These are phyloP conservation scores for Hoplodrina ambigua DNA, from an alignment of 2,888 invertebrate genomes.

Conservation along the genomic window DNA sequence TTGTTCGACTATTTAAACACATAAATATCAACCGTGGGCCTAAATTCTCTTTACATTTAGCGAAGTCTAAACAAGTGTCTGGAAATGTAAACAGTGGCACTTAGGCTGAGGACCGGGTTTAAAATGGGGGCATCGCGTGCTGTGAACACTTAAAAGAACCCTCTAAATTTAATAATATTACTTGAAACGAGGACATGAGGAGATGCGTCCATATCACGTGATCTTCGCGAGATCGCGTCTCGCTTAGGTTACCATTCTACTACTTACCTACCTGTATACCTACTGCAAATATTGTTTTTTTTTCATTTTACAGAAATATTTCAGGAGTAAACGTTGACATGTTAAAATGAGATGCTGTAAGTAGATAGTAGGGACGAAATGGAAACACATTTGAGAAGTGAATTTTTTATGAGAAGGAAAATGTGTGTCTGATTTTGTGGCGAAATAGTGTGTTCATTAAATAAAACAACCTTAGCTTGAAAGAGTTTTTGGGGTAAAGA, in stretches of 20 bases:
- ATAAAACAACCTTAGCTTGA: neutral
- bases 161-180: slow-evolving; percentile 58
- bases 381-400: slow-evolving; percentile 3
- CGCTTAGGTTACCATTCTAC: neutral
- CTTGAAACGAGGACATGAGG: slow-evolving; percentile 49
- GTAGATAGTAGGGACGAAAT: neutral
- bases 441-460: neutral
- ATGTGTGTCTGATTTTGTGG: slow-evolving; percentile 5
- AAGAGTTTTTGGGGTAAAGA: no score
- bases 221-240: slow-evolving; percentile 35
- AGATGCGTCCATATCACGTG: slow-evolving; percentile 47
- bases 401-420: slow-evolving; percentile 8
- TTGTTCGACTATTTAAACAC: slow-evolving; percentile 36
- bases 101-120: slow-evolving; percentile 38
- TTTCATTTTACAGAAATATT: slow-evolving; percentile 40
- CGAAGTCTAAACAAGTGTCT: slow-evolving; percentile 45
- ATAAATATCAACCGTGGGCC: slow-evolving; percentile 22
- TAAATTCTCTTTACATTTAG: slow-evolving; percentile 38
- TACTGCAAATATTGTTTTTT: slow-evolving; percentile 29
- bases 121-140: slow-evolving; percentile 62
- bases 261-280: neutral
- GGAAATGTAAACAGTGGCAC: slow-evolving; percentile 49
- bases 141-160: slow-evolving; percentile 35
- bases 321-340: slow-evolving; percentile 28
- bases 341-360: slow-evolving; percentile 33